Evolutionary conservation across 2,113 vertebrate species (phyloP), one percentile per base, ranked within the genome.

Genomic region (Catharus bicknelli): DNA sequence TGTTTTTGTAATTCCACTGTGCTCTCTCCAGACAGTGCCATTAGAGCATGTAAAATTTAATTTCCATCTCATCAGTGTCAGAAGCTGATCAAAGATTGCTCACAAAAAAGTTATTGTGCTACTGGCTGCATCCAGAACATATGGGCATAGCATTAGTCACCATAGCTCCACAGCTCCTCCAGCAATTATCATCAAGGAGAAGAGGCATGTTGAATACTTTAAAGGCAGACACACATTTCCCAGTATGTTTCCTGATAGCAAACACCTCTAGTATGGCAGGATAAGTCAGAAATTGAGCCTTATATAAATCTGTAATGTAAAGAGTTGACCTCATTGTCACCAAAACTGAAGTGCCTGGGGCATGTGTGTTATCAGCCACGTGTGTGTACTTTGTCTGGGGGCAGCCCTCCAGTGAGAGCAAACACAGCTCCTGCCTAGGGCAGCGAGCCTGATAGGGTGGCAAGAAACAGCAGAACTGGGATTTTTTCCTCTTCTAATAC

Each of bases 41-140:
- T 95, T 94, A 96, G 93, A 96, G 94, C 95, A 94, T 95, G 95
- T 91, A 96, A 96, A 96, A 97, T 96, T 92, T 95, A 92, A 96
- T 97, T 96, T 96, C 93, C 72, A 95, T 92, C 93, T 94, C 79
- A 91, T 97, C 97, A 96, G 88, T 94, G 93, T 91, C 84, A 96
- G 94, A 95, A 95, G 75, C 89, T 93, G 96, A 96, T 96, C 92
- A 96, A 96, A 95, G 75, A 95, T 95, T 96, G 96, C 86, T 84
- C 64, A 74, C 72, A 64, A 94, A 92, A 87, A 95, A 93, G 84
- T 43, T 70, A 68, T 36, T 94, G 87, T 94, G 85, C 94, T 96
- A 67, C 80, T 73, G 93, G 85, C 94, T 94, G 93, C 86, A 85
- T 90, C 76, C 90, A 94, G 89, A 96, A 76, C 95, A 95, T 97